Percentiles rank a stretch among this genome's conserved stretches.
Evolutionary conservation across 2,797 vertebrate genomes (phyloP).

Genomic region (Mionectes olivaceus): DNA sequence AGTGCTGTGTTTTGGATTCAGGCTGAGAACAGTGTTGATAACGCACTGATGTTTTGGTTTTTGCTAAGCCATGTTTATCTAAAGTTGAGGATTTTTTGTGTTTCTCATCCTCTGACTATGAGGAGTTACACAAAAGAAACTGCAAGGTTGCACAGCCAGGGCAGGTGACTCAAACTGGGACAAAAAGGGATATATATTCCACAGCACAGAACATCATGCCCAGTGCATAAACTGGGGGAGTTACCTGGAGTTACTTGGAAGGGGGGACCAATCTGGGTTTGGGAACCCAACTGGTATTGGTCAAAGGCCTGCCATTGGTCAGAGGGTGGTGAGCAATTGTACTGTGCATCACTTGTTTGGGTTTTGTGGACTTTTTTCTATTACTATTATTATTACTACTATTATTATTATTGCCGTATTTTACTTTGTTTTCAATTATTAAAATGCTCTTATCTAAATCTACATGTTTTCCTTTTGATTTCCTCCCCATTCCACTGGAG

Average conservation of each 20-base stretch:
- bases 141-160: too few species aligned
- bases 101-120: not conserved
- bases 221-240: not conserved
- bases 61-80: not conserved
- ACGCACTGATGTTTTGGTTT: not conserved
- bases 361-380: not conserved
- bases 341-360: not conserved
- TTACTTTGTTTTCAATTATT: not conserved
- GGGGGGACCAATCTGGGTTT: not conserved
- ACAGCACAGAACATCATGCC: not conserved
- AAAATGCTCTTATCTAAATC: not conserved
- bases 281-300: too few species aligned
- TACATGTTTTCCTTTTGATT: not conserved
- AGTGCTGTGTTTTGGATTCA: not conserved
- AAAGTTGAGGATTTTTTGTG: too few species aligned
- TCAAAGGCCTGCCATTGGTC: not conserved
- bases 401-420: not conserved
- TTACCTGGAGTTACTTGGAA: rapidly evolving
- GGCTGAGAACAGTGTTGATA: not conserved
- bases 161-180: not conserved
- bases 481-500: rapidly evolving
- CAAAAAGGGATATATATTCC: not conserved
- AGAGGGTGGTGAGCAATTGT: not conserved
- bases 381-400: not conserved
- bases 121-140: not conserved